Evolutionary conservation across 37 sponge, comb jelly and placozoan genomes (phyloP), one percentile per base, ranked within the genome.

Genomic region (Oopsacas minuta): DNA sequence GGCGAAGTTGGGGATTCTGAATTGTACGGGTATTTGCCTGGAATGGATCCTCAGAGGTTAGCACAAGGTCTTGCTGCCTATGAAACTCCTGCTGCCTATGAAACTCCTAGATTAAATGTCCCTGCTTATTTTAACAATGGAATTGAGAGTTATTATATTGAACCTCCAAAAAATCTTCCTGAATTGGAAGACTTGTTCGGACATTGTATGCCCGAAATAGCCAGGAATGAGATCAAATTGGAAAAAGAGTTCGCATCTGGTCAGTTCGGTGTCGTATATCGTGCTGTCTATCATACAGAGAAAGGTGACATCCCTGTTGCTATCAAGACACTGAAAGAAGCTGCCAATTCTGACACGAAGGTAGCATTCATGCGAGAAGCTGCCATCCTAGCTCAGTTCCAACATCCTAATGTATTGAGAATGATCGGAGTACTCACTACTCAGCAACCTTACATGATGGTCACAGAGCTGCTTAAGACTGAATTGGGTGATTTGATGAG

Each of bases 351-450:
- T 7, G 75, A 61, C 75, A 61, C 75, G 1, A 61, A 61, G 75
- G 75, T 61, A n/a, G 75, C 75, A 61, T 61, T 61, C 75, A 61
- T 61, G 75, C 75, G 75, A 61, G 75, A 61, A 61, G 75, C 75
- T 12, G 75, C 75, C 75, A 61, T 61, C 75, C 75, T 61, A 61
- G 75, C 75, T 61, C 75, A 61, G 75, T 61, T 61, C 75, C 75
- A 61, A 34, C 75, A 61, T 34, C 75, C 75, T 3, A 61, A 61
- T n/a, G 75, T 61, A 5, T n/a, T 61, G 28, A 25, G 75, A n/a
- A 3, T 61, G 75, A 61, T 61, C 75, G 75, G 75, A 61, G 75
- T 61, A 5, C 75, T 61, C 75, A 61, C 75, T 25, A 12, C 75
- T 3, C 75, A 61, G 75, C 75, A 61, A 34, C 75, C 75, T 3